Base-by-base conservation (phyloP, 2,797 vertebrate genomes). In the Enoplosus armatus region DNA sequence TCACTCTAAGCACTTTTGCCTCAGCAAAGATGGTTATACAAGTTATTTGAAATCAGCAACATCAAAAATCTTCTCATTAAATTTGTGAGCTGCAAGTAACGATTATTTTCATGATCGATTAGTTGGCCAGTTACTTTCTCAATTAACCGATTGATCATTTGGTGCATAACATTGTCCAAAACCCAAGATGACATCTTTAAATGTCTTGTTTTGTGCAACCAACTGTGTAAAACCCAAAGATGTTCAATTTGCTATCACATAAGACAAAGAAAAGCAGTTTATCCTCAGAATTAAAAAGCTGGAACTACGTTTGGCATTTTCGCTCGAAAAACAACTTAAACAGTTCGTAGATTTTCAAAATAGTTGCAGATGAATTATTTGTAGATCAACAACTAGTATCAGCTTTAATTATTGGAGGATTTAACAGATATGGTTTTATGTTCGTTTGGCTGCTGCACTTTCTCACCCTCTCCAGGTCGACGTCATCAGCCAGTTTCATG, bases 401-500 rank as follows among this genome's bases (percentile, higher is more conserved):
- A 73, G 14, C 22, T 54, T 50, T 8, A 35, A 59, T 37, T 50
- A 53, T 29, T 20, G n/a, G 20, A 45, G 27, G 47, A 53, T 5
- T 51, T 26, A 20, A 24, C 24, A 24, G 27, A 3, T 27, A 3
- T 26, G 1, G 43, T 43, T 53, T 39, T 12, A 2, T 59, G 14
- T 29, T 39, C 0, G 8, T 51, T 55, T 31, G 12, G 20, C 37
- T 31, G 31, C 16, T n/a, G 5, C n/a, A 1, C 10, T 53, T 20
- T 51, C 72, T 88, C 74, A 98, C 98, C 97, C 95, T 97, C 75
- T 99, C 98, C 80, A 99, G 94, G 90, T 99, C 97, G 20, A 99
- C 96, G 86, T 98, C 97, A 27, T 97, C 96, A 60, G 96, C 94
- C 82, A 99, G 89, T 80, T 99, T 99, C 97, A 99, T 99, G 89